Base-by-base conservation (phyloP, 2,797 vertebrate genomes). In the Coendou prehensilis region DNA sequence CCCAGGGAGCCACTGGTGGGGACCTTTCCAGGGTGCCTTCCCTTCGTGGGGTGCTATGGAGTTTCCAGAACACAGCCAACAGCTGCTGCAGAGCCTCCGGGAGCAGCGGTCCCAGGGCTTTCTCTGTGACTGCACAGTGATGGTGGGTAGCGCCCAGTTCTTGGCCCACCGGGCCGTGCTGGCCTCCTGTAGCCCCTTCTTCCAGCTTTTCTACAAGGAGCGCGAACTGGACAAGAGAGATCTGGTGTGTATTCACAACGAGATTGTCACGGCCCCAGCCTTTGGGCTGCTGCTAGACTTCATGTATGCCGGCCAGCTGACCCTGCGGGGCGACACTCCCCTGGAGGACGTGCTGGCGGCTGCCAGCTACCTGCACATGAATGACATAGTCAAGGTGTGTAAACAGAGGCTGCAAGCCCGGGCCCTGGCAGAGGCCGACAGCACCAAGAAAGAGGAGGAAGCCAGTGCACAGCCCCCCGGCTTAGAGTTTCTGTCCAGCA, bases 311-410 rank as follows among this genome's bases (percentile, higher is more conserved):
- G 99, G 99, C 13, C 98, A 99, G 61, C 98, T 99, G 95, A 98
- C 98, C 45, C 98, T 99, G 97, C 98, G 98, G 0, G 98, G 99
- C 59, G 98, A 99, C 52, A 99, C 99, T 0, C 99, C 99, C 0
- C 98, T 99, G 20, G 99, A 99, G 96, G 99, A 99, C 33, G 98
- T 99, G 56, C 98, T 99, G 89, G 99, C 99, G 0, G 99, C 99
- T 0, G 99, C 99, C 57, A 99, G 99, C 91, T 99, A 99, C 98
- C 98, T 99, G 95, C 99, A 99, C 98, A 99, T 99, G 99, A 99
- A 99, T 22, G 99, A 99, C 93, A 99, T 99, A 33, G 99, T 99
- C 30, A 99, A 99, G 96, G 99, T 99, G 56, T 99, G 99, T 95
- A 99, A 99, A 98, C 99, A 98, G 85, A 98, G 99, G 33, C 98